Evolutionary conservation across 2,888 invertebrate species (phyloP), one percentile per base, ranked within the genome.

Genomic region (Onchidella celtica): DNA sequence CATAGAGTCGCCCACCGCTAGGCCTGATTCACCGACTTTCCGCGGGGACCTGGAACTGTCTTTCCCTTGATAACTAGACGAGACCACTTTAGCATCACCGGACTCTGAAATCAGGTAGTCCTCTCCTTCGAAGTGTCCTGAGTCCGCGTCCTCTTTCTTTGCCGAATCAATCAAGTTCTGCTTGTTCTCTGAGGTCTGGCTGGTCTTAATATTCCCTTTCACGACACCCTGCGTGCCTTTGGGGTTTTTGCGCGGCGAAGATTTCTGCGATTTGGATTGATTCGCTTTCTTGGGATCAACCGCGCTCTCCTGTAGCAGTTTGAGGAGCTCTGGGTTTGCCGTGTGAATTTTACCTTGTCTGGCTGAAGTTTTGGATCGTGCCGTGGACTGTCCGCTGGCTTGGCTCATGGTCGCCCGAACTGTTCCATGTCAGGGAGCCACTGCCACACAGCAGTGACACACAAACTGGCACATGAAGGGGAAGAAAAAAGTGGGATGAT

Each of bases 261-360:
- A 38, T 1, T 36, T 61, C 36, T 24, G 34, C 3, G 11, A 24
- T 27, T 14, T 1, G 4, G 34, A 27, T 24, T 14, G n/a, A 14
- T 38, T 38, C n/a, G 14, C 61, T 27, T 21, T 24, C 34, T 59
- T 17, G 6, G 21, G 55, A 1, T 73, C 36, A 24, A 59, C 17
- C 11, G 82, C 75, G 40, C 82, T 75, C 27, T 81, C 81, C 27
- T 69, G 65, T 29, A 85, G 47, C 1, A 84, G 81, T 11, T 75
- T 79, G 6, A 84, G 69, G 17, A 84, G 74, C 38, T 81, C 84
- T 9, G 83, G 79, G 59, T 84, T 84, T n/a, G 73, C 77, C 9
- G 84, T 74, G 72, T 74, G 81, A 40, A 85, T 83, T 27, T 65
- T 81, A 27, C 85, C 85, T 24, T 83, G 81, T 21, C 55, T 73